Evolutionary conservation across 2,797 vertebrate species (phyloP), one percentile per base, ranked within the genome.

Genomic region (Hozukius guyotensis): DNA sequence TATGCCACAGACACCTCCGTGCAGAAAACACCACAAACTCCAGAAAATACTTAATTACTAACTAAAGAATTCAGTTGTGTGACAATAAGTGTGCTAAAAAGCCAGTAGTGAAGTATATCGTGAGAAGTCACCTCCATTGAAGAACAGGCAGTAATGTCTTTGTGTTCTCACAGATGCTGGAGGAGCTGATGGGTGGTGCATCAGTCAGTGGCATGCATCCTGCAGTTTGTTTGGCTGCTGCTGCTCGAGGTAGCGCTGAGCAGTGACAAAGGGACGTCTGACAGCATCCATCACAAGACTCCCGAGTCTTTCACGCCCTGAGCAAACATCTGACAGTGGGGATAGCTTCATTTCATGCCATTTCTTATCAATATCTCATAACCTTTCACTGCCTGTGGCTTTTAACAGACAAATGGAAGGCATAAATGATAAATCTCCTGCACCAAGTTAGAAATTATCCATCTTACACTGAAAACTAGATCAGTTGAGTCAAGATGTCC

Each of bases 231-330:
- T 93, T 77, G 76, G 66, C 69, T 42, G 78, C 11, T 65, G 36
- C 70, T 61, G 82, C 88, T 89, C 8, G 75, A 89, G 88, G 91
- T 75, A 49, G 42, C 36, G 71, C 85, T 73, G 83, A 6, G 72
- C 70, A 18, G 81, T 90, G 88, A 94, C 91, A 92, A 87, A 90
- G 84, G 57, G 83, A 82, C 53, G 69, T 75, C 90, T 92, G 89
- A 87, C 88, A 64, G 85, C 87, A 95, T 95, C 91, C 72, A 94
- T 95, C 94, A 94, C 53, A 18, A 18, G 57, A 74, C 78, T 80
- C 52, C 63, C 18, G 59, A 18, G 27, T 49, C 83, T 77, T 65
- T 80, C 63, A n/a, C 3, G 80, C 94, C 88, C 71, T 1, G 11
- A 82, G 91, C 85, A 38, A 69, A 77, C 73, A 27, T 67, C 72